Base-by-base conservation (phyloP, 2,888 invertebrate species). In the Darwinula stevensoni region DNA sequence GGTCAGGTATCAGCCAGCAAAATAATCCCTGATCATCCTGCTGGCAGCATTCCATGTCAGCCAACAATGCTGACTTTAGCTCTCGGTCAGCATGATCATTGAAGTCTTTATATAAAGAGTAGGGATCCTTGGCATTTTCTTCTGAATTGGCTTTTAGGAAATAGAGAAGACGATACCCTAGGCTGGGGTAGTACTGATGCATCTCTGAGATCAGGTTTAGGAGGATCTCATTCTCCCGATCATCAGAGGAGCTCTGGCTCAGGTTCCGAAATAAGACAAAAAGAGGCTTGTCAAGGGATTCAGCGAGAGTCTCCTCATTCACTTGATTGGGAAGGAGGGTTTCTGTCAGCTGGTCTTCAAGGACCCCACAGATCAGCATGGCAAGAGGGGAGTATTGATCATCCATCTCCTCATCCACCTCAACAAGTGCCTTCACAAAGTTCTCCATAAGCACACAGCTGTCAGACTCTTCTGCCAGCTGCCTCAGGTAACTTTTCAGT, bases 71-170 rank as follows among this genome's bases (percentile, higher is more conserved):
- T n/a, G n/a, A n/a, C n/a, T n/a, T n/a, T n/a, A n/a, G n/a, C n/a
- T n/a, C n/a, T n/a, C n/a, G n/a, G n/a, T n/a, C n/a, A n/a, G n/a
- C n/a, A n/a, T n/a, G n/a, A n/a, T n/a, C n/a, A n/a, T n/a, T n/a
- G n/a, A n/a, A n/a, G n/a, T n/a, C n/a, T n/a, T n/a, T n/a, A n/a
- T n/a, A n/a, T n/a, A n/a, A n/a, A n/a, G n/a, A n/a, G n/a, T n/a
- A n/a, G n/a, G n/a, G n/a, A n/a, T n/a, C n/a, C n/a, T n/a, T n/a
- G n/a, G n/a, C n/a, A n/a, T n/a, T n/a, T n/a, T n/a, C n/a, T n/a
- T n/a, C n/a, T n/a, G n/a, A n/a, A n/a, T n/a, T n/a, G n/a, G n/a
- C 73, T 62, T 78, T 82, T 39, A 82, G 58, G 53, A 78, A 88
- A 56, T 82, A 86, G 31, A 88, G 55, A 38, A 88, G 59, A 43